Evolutionary conservation across 30 jellyfish, hydroid and myxozoan genomes (phyloP).

Genomic region (Nemopilema nomurai): DNA sequence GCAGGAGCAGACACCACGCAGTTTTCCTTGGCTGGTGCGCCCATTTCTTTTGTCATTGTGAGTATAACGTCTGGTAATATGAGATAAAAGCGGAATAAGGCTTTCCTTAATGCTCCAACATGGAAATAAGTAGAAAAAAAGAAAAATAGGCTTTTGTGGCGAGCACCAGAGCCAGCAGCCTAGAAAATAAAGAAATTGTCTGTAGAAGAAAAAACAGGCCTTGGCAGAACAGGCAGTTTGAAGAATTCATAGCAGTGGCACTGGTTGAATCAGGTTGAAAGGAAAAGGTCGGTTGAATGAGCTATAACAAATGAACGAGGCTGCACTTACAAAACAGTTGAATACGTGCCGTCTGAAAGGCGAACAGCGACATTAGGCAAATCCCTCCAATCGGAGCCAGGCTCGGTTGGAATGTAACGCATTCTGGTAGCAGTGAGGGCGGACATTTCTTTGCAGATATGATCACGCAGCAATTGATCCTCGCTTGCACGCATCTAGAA

Average conservation of each 20-base stretch:
- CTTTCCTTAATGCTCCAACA: too few species aligned
- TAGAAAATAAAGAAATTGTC: too few species aligned
- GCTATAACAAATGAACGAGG: background rate
- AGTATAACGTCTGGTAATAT: constrained; percentile 67
- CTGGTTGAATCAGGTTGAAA: background rate
- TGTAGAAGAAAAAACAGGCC: too few species aligned
- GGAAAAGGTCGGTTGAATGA: background rate
- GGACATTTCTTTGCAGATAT: constrained; percentile 91
- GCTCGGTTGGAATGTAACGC: constrained; percentile 84
- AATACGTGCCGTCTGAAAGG: constrained; percentile 83
- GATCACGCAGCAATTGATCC: constrained; percentile 82
- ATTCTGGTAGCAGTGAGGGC: constrained; percentile 95
- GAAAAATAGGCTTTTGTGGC: too few species aligned
- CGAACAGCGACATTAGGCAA: constrained; percentile 82
- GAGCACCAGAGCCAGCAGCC: too few species aligned
- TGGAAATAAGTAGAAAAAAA: too few species aligned
- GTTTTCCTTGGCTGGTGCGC: constrained; percentile 66
- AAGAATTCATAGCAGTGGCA: too few species aligned
- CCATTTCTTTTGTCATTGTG: constrained; percentile 92
- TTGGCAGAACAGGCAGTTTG: too few species aligned
- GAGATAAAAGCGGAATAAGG: too few species aligned
- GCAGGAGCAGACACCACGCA: constrained; percentile 97
- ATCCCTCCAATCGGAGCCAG: constrained; percentile 98
- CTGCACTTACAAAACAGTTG: constrained; percentile 71
- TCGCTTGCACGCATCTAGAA: constrained; percentile 84